Conservation (phyloP, 2,888 invertebrate genomes). For the Acanthosoma haemorrhoidale region DNA sequence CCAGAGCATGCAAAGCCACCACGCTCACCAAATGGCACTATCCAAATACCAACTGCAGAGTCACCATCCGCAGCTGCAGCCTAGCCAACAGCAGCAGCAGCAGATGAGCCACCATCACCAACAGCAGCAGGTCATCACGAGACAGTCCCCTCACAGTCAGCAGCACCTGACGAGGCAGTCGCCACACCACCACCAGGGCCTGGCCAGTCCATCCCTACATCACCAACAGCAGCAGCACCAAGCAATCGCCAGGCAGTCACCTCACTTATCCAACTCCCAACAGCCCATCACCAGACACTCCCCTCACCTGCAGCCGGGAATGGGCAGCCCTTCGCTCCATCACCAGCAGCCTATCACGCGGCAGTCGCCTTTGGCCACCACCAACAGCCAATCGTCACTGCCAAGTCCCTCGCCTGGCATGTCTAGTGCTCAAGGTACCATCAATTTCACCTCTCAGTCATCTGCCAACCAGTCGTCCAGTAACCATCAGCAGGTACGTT, state of each 20-base stretch:
- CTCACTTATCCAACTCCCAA: background rate
- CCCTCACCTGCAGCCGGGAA: background rate
- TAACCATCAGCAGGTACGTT: background rate
- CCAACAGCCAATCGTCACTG: background rate
- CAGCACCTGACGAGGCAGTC: slow-evolving; percentile 38
- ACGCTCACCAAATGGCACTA: background rate
- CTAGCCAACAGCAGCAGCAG: slow-evolving; percentile 6
- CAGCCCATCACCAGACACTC: slow-evolving; percentile 15
- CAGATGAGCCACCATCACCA: slow-evolving; percentile 15
- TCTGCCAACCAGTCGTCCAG: background rate
- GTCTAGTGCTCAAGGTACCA: background rate
- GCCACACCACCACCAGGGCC: slow-evolving; percentile 39
- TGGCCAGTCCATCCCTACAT: slow-evolving; percentile 42
- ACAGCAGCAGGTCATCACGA: slow-evolving; percentile 23
- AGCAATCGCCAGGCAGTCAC: slow-evolving; percentile 15
- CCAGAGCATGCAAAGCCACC: slow-evolving; percentile 13
- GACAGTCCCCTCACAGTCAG: slow-evolving; percentile 35
- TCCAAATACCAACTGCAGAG: slow-evolving; percentile 12
- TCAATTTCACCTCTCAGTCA: background rate
- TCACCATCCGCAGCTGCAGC: slow-evolving; percentile 25
- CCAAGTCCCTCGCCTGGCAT: background rate
- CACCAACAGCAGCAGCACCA: slow-evolving; percentile 22
- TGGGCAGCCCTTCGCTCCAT: background rate
- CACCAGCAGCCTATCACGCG: background rate
- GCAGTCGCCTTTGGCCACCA: slow-evolving; percentile 1